These are phyloP conservation scores for Drosophila meridiana DNA, from an alignment of 2,888 invertebrate species.

Conservation along the genomic window DNA sequence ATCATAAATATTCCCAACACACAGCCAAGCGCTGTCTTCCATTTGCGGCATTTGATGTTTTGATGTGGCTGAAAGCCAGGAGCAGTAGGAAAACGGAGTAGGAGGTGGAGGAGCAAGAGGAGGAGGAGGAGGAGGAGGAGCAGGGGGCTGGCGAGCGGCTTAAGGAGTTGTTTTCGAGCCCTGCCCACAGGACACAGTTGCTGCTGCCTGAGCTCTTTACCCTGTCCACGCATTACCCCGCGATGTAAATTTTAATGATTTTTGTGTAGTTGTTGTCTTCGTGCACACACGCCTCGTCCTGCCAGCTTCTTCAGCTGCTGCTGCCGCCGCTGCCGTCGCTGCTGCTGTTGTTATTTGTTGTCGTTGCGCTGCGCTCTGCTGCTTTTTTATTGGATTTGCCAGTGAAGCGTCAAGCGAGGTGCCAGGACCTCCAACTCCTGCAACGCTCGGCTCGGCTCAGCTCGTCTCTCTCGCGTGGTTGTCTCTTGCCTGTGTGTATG, in stretches of 20 bases:
- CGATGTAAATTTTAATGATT: conserved; percentile 68
- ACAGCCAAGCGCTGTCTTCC: conserved; percentile 40
- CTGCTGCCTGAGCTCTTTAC: conserved; percentile 40
- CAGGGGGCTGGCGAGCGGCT: conserved; percentile 19
- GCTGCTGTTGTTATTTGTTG: conserved; percentile 44
- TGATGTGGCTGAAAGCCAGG: conserved; percentile 41
- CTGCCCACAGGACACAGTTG: conserved; percentile 47
- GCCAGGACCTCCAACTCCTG: conserved; percentile 30
- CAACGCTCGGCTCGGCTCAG: conserved; percentile 26
- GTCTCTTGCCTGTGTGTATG: conserved; percentile 52
- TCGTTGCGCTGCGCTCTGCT: conserved; percentile 47
- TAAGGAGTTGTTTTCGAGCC: conserved; percentile 53
- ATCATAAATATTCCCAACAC: conserved; percentile 75
- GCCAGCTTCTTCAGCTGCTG: conserved; percentile 9
- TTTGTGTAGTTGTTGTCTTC: conserved; percentile 53
- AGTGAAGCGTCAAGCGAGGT: conserved; percentile 70
- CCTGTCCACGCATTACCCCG: conserved; percentile 24
- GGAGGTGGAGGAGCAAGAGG: conserved; percentile 4
- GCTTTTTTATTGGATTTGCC: conserved; percentile 67
- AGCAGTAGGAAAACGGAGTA: neutral
- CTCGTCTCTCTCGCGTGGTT: conserved; percentile 19
- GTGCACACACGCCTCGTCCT: conserved; percentile 37
- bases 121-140: neutral
- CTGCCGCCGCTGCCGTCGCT: conserved; percentile 4
- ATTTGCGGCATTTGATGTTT: conserved; percentile 66